Base-by-base conservation (phyloP, 2,113 vertebrate species). In the Pelmatolapia mariae region DNA sequence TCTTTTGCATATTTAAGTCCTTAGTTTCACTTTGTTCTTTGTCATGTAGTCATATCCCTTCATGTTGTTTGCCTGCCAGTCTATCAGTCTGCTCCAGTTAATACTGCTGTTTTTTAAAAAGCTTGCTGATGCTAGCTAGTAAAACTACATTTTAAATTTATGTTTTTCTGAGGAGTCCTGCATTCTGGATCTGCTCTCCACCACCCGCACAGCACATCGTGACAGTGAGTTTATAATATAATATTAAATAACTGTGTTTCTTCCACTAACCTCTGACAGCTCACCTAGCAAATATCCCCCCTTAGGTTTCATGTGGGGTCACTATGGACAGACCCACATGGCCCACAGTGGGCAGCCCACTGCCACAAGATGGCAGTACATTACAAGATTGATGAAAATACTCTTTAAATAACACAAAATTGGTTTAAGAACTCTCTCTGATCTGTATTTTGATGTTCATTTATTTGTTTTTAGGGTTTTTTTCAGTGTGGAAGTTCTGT, bases 31-130 rank as follows among this genome's bases (percentile, higher is more conserved):
- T 33, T 18, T 61, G 29, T 61, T 61, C 57, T 1, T 33, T 19
- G 29, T 31, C 29, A 61, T 61, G 57, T 61, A 61, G 57, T 61
- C 57, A 61, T 61, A 6, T 63, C 29, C 16, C 59, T 63, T 33
- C 29, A 63, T 33, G 0, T 0, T 11, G 59, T 19, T 19, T 33
- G 16, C 29, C 29, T 0, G 0, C 29, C 26, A 6, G 57, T 61
- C 57, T 61, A 61, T 61, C 59, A 63, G 16, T 33, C 29, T 63
- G 29, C 59, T 11, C 4, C 59, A 63, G 59, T 63, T 33, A 63
- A 63, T 1, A 11, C 59, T 11, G 59, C 59, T 31, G 9, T 33
- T 63, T 63, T 29, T 63, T 1, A 1, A 61, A 61, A 61, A 63
- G 59, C 29, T 1, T 63, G 31, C 18, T 63, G 10, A 63, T 63